phyloP scores from a whole-genome alignment of 2,113 vertebrate genomes.

The Scytalopus superciliaris region DNA sequence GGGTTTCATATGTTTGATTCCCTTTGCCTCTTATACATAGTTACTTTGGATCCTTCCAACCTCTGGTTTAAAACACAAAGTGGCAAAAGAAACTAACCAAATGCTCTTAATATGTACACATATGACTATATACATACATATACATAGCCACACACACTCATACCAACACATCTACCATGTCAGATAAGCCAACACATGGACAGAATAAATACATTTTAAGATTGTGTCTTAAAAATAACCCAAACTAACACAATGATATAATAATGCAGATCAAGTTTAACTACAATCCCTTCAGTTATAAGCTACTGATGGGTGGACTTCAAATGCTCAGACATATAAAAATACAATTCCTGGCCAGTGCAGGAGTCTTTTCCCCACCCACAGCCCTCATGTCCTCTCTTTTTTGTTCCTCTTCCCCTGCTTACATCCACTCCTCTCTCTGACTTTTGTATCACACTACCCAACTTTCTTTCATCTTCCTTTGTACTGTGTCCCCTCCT shows the following conservation, averaged over 20 bases:
- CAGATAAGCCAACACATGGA: not conserved
- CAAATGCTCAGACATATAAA: not conserved
- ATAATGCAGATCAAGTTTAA: not conserved
- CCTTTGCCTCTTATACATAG: not conserved
- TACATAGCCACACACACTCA: not conserved
- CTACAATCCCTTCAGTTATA: not conserved
- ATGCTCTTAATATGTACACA: not conserved
- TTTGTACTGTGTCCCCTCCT: not conserved
- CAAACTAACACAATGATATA: not conserved
- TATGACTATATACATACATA: accelerated
- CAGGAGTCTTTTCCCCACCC: not conserved
- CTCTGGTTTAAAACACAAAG: not conserved
- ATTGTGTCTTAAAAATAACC: not conserved
- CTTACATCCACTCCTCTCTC: not conserved
- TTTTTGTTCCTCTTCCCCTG: not conserved
- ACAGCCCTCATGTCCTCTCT: not conserved
- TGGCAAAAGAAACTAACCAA: not conserved
- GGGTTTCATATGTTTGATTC: not conserved
- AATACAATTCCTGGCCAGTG: not conserved
- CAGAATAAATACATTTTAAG: not conserved
- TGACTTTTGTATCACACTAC: not conserved
- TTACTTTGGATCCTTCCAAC: not conserved
- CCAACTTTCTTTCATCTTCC: not conserved
- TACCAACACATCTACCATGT: not conserved
- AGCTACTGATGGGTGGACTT: not conserved